Evolutionary conservation across 1,140 invertebrate species (phyloP).

Genomic region (Solen grandis): DNA sequence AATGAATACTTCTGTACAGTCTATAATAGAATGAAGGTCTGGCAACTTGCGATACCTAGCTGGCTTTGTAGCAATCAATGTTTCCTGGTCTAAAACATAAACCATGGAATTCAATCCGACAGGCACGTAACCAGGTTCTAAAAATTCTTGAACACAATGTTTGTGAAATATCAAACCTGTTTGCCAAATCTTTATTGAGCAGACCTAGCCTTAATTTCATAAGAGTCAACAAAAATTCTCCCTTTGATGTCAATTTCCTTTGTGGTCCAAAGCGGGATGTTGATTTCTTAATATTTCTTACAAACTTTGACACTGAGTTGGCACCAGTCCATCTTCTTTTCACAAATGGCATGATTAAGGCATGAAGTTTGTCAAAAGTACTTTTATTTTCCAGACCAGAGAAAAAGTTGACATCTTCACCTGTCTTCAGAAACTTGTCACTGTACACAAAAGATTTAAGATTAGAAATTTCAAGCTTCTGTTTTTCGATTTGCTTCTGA

Average conservation of each 20-base stretch:
- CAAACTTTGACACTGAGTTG: neutral
- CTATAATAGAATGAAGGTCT: conserved; percentile 43
- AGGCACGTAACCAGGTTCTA: conserved; percentile 38
- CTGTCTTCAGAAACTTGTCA: conserved; percentile 21
- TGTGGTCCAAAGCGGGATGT: neutral
- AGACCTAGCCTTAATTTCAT: conserved; percentile 43
- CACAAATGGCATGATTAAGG: conserved; percentile 5
- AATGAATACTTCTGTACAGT: conserved; percentile 41
- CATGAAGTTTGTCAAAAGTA: conserved; percentile 25
- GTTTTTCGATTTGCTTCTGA: too few species aligned
- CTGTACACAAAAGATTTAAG: neutral
- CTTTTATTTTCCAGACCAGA: neutral
- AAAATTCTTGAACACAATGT: conserved; percentile 33
- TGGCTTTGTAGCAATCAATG: conserved; percentile 25
- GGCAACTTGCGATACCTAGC: conserved; percentile 5
- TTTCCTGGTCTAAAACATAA: conserved; percentile 3
- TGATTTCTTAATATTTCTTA: neutral
- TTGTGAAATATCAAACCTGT: conserved; percentile 38
- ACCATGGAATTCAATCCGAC: conserved; percentile 5
- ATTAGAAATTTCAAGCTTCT: neutral
- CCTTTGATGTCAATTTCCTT: conserved; percentile 27
- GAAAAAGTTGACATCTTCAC: conserved; percentile 11
- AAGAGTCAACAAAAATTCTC: conserved; percentile 39
- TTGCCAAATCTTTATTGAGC: too few species aligned
- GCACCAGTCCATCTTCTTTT: conserved; percentile 29